phyloP scores from a whole-genome alignment of 2,888 invertebrate genomes.

The Leptinotarsa haldemani region DNA sequence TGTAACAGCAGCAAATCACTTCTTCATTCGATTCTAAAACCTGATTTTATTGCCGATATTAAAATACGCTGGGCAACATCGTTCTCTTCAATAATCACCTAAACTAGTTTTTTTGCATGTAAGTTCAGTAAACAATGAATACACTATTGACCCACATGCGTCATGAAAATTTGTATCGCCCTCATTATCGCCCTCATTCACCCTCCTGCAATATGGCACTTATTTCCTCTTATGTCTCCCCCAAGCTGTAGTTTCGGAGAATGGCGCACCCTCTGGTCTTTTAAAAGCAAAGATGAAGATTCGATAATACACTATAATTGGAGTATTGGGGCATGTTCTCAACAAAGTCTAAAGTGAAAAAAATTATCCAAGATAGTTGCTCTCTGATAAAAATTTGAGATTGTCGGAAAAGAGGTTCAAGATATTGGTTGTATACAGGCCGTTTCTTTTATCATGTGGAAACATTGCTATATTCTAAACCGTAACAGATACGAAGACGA shows the following conservation, averaged over 20 bases:
- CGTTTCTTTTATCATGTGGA: no score
- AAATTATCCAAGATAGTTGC: no score
- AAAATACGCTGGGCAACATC: background rate
- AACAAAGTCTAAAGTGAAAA: background rate
- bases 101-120: background rate
- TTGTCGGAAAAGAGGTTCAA: no score
- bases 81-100: background rate
- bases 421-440: no score
- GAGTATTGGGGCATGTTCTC: background rate
- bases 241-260: background rate
- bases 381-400: no score
- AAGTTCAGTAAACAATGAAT: background rate
- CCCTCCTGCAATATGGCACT: conserved; percentile 6
- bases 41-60: background rate
- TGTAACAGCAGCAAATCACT: no score
- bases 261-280: conserved; percentile 1
- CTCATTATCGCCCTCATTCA: background rate
- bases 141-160: conserved; percentile 9
- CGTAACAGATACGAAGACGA: no score
- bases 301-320: conserved; percentile 11
- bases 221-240: conserved; percentile 12
- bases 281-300: background rate
- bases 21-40: background rate
- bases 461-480: no score
- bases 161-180: conserved; percentile 1